Base-by-base conservation (phyloP, 2,888 invertebrate species). In the Alitta virens region DNA sequence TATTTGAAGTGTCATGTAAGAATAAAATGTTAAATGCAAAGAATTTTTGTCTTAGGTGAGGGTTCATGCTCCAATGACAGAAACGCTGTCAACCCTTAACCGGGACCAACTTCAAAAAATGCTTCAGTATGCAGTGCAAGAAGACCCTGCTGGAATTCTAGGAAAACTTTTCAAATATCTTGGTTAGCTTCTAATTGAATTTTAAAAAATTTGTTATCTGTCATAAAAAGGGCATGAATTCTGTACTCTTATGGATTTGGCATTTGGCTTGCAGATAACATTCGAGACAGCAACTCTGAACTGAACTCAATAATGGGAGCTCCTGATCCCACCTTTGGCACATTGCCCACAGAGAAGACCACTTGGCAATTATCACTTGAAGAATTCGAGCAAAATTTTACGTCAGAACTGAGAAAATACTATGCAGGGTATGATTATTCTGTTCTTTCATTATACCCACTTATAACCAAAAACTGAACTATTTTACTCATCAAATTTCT, bases 1-100 rank as follows among this genome's bases (percentile, higher is more conserved):
- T 7, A 9, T 5, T n/a, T 16, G 52, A 25, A 24, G 12, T 16
- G 9, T 52, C 16, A 52, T 52, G 12, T 14, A 7, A 16, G n/a
- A n/a, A n/a, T n/a, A n/a, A n/a, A n/a, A n/a, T n/a, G n/a, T n/a
- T n/a, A n/a, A n/a, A n/a, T n/a, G n/a, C n/a, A n/a, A n/a, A n/a
- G n/a, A n/a, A n/a, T n/a, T 53, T 18, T 21, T 1, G 21, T 1
- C 26, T 25, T 43, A 67, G 67, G 68, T 68, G 16, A n/a, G 54
- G 24, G 65, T 68, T 12, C 65, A 68, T 59, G 68, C 65, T 2
- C 68, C 68, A 12, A 63, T 68, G 63, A 68, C 65, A 7, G 68
- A 68, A 53, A 59, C 63, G 1, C 51, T 68, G 24, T 66, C 65
- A 2, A 64, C 63, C 1, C 62, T 68, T 23, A 33, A 63, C 54